These are phyloP conservation scores for Capromys pilorides DNA, from an alignment of 2,797 vertebrate species.

Conservation along the genomic window DNA sequence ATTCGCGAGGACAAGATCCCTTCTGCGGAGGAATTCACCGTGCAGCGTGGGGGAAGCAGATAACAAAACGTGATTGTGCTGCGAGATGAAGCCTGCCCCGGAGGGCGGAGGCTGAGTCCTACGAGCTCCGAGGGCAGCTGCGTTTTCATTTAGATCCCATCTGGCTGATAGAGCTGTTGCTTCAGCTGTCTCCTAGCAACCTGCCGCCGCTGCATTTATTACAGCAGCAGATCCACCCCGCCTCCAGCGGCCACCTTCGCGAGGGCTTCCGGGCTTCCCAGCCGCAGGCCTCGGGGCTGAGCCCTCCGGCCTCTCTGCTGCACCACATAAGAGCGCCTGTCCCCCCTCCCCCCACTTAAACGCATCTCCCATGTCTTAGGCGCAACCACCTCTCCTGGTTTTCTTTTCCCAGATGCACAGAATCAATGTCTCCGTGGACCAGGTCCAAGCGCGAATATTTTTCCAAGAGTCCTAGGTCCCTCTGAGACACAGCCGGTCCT, in stretches of 20 bases:
- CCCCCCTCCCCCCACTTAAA: not conserved
- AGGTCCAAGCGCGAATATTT: too few relatives aligned
- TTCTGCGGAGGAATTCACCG: not conserved
- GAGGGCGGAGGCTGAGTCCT: not conserved
- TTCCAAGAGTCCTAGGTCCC: not conserved
- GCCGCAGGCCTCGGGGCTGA: not conserved
- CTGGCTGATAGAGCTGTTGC: not conserved
- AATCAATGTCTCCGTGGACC: not conserved
- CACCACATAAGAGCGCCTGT: not conserved
- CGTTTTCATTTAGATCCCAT: not conserved
- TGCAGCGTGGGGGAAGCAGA: not conserved
- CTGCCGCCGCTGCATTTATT: too few relatives aligned
- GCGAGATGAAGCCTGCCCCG: not conserved
- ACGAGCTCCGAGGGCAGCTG: not conserved
- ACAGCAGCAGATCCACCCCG: too few relatives aligned
- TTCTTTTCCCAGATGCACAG: not conserved
- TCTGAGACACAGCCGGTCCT: not conserved
- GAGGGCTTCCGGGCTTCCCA: not conserved
- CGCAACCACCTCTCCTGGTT: not conserved
- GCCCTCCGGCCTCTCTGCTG: not conserved
- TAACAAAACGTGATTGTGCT: not conserved
- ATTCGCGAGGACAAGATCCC: not conserved
- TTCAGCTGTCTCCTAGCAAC: not conserved
- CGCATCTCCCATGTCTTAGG: too few relatives aligned
- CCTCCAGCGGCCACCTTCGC: rapidly evolving